Percentiles rank a stretch among this genome's conserved stretches.
Conservation (phyloP, 2,113 vertebrate genomes). For the Cyphomyrus discorhynchus region DNA sequence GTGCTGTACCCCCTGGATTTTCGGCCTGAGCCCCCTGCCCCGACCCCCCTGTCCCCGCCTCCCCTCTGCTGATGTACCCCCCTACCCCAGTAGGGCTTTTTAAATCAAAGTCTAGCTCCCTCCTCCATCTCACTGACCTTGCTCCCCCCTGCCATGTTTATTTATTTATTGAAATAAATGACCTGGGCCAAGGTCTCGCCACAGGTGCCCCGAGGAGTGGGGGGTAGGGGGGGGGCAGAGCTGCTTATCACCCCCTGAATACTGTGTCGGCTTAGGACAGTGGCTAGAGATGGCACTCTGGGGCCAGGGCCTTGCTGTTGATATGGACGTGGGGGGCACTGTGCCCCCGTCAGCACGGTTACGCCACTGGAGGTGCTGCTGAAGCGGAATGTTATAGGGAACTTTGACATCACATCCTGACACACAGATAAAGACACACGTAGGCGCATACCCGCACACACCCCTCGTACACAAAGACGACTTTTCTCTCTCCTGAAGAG, state of each 20-base stretch:
- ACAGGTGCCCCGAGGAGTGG: slow-evolving; percentile 18
- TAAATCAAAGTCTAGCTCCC: background rate
- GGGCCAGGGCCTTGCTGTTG: background rate
- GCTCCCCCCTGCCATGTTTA: slow-evolving; percentile 42
- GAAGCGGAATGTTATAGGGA: background rate
- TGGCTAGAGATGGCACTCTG: background rate
- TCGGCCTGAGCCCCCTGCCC: background rate
- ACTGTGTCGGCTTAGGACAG: background rate
- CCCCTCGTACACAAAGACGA: background rate
- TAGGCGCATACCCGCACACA: background rate
- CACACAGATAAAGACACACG: background rate
- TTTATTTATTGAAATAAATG: slow-evolving; percentile 59
- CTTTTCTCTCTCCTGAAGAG: background rate
- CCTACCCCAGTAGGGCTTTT: background rate
- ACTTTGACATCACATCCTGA: background rate
- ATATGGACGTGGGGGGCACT: background rate
- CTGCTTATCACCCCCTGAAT: slow-evolving; percentile 31
- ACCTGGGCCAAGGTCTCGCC: slow-evolving; percentile 50
- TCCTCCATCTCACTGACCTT: slow-evolving; percentile 17
- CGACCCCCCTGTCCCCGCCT: background rate
- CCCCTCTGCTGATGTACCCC: background rate
- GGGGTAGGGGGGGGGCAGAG: background rate
- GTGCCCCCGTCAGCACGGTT: background rate
- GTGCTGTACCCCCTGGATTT: background rate
- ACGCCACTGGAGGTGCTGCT: background rate